Evolutionary conservation across 1,140 invertebrate genomes (phyloP).

Genomic region (Physella acuta): DNA sequence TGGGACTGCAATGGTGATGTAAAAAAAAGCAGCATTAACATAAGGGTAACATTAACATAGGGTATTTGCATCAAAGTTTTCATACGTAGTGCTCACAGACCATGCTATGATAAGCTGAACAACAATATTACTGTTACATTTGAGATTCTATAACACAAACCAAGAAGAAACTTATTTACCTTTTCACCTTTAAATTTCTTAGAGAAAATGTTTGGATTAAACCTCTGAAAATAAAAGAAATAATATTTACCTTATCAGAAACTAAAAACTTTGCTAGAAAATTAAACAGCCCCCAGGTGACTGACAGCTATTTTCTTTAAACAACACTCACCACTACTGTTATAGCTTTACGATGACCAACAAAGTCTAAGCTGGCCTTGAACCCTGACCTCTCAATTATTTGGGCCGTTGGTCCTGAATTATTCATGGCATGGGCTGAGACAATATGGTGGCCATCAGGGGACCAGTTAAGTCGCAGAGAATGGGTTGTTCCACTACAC

Average conservation of each 20-base stretch:
- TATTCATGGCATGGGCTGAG: conserved; percentile 97
- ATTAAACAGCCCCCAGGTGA: too few relatives aligned
- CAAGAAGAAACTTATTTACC: conserved; percentile 57
- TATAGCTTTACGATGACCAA: conserved; percentile 94
- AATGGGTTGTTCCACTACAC: conserved; percentile 91
- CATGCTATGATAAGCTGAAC: too few relatives aligned
- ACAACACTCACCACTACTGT: conserved; percentile 84
- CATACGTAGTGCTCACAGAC: too few relatives aligned
- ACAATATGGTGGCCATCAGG: conserved; percentile 95
- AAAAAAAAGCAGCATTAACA: conserved; percentile 1
- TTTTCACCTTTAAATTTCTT: conserved; percentile 63
- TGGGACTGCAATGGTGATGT: conserved; percentile 59
- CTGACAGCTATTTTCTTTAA: too few relatives aligned
- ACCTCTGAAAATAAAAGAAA: conserved; percentile 75
- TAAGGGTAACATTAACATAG: too few relatives aligned
- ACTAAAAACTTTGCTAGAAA: too few relatives aligned
- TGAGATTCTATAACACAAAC: too few relatives aligned
- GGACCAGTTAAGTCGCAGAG: conserved; percentile 91
- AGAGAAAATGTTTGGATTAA: conserved; percentile 72
- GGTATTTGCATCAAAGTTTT: too few relatives aligned
- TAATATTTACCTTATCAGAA: too few relatives aligned
- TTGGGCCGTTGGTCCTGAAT: conserved; percentile 86
- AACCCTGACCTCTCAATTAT: conserved; percentile 58
- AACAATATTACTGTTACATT: too few relatives aligned
- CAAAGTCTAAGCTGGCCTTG: conserved; percentile 86